Base-by-base conservation (phyloP, 2,113 vertebrate species). In the Megaleporinus macrocephalus region DNA sequence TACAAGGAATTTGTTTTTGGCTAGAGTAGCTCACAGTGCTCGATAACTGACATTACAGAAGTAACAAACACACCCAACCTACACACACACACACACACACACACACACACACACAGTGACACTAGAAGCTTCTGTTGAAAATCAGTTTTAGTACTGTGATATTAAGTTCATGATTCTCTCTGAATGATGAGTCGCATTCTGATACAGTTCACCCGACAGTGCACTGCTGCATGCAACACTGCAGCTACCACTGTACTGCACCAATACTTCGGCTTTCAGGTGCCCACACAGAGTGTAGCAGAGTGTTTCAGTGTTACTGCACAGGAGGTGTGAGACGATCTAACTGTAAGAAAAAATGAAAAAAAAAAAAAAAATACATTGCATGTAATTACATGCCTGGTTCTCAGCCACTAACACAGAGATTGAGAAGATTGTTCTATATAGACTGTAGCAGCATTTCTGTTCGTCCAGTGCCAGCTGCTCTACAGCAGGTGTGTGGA, bases 211-310 rank as follows among this genome's bases (percentile, higher is more conserved):
- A 66, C 27, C 13, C 29, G 47, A n/a, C 44, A 41, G 12, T 26
- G 24, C 13, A 69, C 36, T 27, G 27, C 70, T 61, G 51, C 51
- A 76, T 76, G 80, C 63, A 70, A 76, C 53, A 24, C 13, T 70
- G 27, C 53, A 29, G 16, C 29, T 55, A 15, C 29, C 3, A 22
- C 26, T 24, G 65, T 12, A 30, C 22, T 49, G n/a, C 24, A 65
- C 3, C 14, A 18, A 1, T 69, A 3, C 62, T 76, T 30, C 14
- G 62, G 18, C 12, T 44, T 76, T 76, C 20, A 75, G 74, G 22
- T 59, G 68, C 29, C 22, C 47, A 55, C 27, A 62, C 22, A 53
- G 26, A 61, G 18, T 26, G 47, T 14, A 66, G 13, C 66, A 24
- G 33, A 20, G 11, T 1, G 4, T 16, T 51, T 41, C 33, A 76